Percentiles rank a stretch among this genome's conserved stretches.
These are phyloP conservation scores for Neoseiulus cucumeris DNA, from an alignment of 1,140 invertebrate genomes.

Conservation along the genomic window DNA sequence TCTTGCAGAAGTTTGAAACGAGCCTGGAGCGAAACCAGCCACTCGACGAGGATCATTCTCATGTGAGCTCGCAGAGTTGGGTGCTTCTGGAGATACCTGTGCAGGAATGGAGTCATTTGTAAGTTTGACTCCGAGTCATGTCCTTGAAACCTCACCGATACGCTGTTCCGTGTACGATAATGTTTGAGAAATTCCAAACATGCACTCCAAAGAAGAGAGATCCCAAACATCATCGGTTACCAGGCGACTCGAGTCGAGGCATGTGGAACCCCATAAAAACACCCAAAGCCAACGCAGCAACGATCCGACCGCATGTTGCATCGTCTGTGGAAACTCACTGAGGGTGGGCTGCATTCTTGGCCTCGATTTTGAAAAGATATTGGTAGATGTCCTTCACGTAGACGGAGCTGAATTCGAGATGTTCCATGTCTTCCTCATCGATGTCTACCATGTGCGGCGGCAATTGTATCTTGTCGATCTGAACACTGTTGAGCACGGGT, in stretches of 20 bases:
- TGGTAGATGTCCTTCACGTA: constrained; percentile 67
- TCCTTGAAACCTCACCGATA: too few species aligned
- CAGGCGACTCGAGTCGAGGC: too few species aligned
- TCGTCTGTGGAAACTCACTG: background rate
- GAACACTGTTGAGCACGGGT: background rate
- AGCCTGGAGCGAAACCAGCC: constrained; percentile 76
- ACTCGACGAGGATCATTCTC: constrained; percentile 71
- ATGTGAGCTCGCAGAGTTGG: constrained; percentile 52
- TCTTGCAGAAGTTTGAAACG: constrained; percentile 72
- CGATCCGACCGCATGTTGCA: too few species aligned
- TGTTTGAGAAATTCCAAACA: too few species aligned
- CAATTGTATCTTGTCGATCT: constrained; percentile 8
- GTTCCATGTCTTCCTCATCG: constrained; percentile 48
- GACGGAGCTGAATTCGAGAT: constrained; percentile 52
- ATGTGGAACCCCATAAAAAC: too few species aligned
- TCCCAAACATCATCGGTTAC: too few species aligned
- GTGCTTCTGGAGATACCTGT: constrained; percentile 16
- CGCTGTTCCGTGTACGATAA: too few species aligned
- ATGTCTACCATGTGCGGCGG: constrained; percentile 35
- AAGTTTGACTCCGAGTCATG: too few species aligned
- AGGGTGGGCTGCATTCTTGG: constrained; percentile 23
- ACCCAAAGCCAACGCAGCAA: too few species aligned
- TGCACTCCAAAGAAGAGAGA: too few species aligned
- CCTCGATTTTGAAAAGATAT: constrained; percentile 51
- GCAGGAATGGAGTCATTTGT: background rate